Base-by-base conservation (phyloP, 2,888 invertebrate genomes). In the Lepeophtheirus nordmannii region DNA sequence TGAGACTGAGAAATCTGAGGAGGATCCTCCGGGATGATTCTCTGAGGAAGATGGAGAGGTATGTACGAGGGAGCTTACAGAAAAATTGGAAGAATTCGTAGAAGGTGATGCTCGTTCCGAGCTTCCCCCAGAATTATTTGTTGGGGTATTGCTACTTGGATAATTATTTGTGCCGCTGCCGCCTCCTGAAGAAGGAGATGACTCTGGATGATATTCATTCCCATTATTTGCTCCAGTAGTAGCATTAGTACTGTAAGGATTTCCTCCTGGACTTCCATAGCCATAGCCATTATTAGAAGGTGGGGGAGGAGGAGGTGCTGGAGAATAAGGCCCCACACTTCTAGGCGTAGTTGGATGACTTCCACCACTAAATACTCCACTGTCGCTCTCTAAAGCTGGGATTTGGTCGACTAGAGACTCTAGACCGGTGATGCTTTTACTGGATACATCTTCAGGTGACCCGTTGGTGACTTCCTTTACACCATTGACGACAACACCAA, bases 391-490 rank as follows among this genome's bases (percentile, higher is more conserved):
- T 63, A 20, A 68, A 62, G 53, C 69, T 40, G 89, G 90, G 76
- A 90, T 90, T 80, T 90, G 90, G 78, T 90, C 89, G 69, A 90
- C 89, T 61, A 90, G 80, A 57, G 89, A 89, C 76, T 90, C 89
- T 60, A 90, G 79, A 22, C 89, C 90, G 20, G 89, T 89, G 12
- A 74, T 68, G 59, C 72, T 73, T 68, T 73, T 72, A n/a, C 72
- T 70, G 23, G 74, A 70, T 9, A 74, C 71, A 67, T 74, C 74
- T 63, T 71, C 67, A 22, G 71, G 65, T 85, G n/a, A 88, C 83
- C 41, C 88, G 85, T 77, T 88, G 88, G 73, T 85, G 85, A 56
- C 71, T 72, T 30, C 70, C 56, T 30, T 30, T 7, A 67, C 68
- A 65, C 65, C 69, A 68, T 67, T 69, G 69, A 68, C 69, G 68